These are phyloP conservation scores for Onychorhynchus coronatus DNA, from an alignment of 2,113 vertebrate species.

Conservation along the genomic window DNA sequence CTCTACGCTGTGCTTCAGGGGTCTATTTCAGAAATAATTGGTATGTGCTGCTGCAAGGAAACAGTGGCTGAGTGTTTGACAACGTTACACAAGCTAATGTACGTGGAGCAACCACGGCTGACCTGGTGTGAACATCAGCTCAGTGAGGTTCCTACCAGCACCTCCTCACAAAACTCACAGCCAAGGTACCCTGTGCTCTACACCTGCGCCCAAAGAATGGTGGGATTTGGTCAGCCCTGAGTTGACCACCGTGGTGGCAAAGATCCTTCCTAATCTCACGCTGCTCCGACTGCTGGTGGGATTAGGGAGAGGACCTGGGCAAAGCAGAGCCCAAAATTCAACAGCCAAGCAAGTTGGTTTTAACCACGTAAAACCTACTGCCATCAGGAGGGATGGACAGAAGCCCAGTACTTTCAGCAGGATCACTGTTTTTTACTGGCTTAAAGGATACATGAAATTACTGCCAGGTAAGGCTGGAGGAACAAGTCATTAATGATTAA, in stretches of 20 bases:
- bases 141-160: neutral
- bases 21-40: constrained; percentile 50
- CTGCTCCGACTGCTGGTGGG: neutral
- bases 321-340: neutral
- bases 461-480: neutral
- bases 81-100: neutral
- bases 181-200: accelerated
- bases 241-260: accelerated
- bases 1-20: neutral
- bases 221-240: neutral
- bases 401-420: neutral
- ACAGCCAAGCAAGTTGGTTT: neutral
- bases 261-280: neutral
- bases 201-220: neutral
- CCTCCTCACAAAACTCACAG: neutral
- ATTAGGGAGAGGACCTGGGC: neutral
- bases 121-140: neutral
- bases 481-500: neutral
- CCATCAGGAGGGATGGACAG: neutral
- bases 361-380: neutral
- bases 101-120: accelerated
- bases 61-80: constrained; percentile 34
- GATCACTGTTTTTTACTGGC: neutral
- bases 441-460: neutral
- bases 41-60: neutral